Evolutionary conservation across 2,797 vertebrate species (phyloP).

Genomic region (Yasuhikotakia modesta): DNA sequence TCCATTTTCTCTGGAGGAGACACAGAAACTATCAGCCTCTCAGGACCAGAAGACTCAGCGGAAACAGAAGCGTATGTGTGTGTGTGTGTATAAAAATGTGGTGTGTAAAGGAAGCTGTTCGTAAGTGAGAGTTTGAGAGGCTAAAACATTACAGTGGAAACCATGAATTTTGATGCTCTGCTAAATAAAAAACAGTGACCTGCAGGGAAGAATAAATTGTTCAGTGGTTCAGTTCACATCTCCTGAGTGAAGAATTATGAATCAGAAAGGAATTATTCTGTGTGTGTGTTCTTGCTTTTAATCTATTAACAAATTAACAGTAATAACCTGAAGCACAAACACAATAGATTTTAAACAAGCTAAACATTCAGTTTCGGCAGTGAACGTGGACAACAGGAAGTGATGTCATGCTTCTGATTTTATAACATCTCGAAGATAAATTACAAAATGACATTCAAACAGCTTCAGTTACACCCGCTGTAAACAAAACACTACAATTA

Average conservation of each 20-base stretch:
- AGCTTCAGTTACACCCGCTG: too few relatives aligned
- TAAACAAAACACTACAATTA: too few relatives aligned
- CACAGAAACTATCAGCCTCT: constrained; percentile 45
- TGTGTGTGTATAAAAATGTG: background rate
- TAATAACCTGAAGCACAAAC: too few relatives aligned
- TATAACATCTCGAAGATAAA: too few relatives aligned
- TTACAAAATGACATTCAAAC: too few relatives aligned
- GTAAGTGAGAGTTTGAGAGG: constrained; percentile 15
- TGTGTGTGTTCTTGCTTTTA: too few relatives aligned
- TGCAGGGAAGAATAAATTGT: constrained; percentile 60
- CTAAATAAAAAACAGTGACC: constrained; percentile 53
- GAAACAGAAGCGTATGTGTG: constrained; percentile 25
- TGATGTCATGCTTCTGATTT: too few relatives aligned
- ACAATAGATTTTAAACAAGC: too few relatives aligned
- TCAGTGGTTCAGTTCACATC: constrained; percentile 59
- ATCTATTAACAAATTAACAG: too few relatives aligned
- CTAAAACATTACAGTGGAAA: constrained; percentile 56
- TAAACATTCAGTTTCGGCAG: too few relatives aligned
- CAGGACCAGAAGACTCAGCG: constrained; percentile 48
- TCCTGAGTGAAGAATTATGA: constrained; percentile 61
- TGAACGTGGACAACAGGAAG: too few relatives aligned
- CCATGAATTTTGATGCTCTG: constrained; percentile 32
- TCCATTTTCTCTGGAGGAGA: constrained; percentile 36
- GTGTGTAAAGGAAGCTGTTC: background rate
- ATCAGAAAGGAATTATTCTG: constrained; percentile 52